phyloP scores from a whole-genome alignment of 1,140 invertebrate species.

The Bombus waltoni region DNA sequence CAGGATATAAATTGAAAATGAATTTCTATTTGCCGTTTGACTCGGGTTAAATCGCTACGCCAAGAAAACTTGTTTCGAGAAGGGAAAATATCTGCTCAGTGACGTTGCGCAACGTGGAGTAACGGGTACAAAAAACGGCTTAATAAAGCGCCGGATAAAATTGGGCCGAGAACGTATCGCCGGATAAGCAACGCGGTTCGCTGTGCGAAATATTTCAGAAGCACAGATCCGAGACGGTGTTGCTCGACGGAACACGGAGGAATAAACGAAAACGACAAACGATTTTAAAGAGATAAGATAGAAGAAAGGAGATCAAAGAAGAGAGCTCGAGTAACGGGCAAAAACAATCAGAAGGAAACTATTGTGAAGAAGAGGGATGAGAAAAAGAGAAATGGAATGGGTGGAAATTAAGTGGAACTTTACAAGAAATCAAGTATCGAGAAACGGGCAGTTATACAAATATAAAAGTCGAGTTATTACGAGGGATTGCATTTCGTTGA shows the following conservation, averaged over 20 bases:
- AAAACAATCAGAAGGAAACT: constrained; percentile 11
- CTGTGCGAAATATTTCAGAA: constrained; percentile 7
- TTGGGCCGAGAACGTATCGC: constrained; percentile 4
- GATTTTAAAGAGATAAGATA: constrained; percentile 11
- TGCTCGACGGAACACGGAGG: neutral
- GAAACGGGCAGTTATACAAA: constrained; percentile 17
- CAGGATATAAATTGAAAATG: neutral
- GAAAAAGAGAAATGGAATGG: neutral
- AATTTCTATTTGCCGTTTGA: neutral
- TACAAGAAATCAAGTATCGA: neutral
- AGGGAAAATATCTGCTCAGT: neutral
- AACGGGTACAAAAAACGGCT: neutral
- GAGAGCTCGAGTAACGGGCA: neutral
- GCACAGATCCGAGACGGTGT: neutral
- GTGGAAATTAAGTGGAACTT: neutral
- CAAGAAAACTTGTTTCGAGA: neutral
- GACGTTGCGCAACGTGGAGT: neutral
- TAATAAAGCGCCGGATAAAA: constrained; percentile 25
- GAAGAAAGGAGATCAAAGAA: constrained; percentile 15
- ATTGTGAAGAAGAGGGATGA: neutral
- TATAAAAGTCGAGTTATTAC: constrained; percentile 8
- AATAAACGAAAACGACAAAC: neutral
- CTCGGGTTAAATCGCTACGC: neutral
- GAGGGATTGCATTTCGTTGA: neutral
- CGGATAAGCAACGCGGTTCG: neutral